Evolutionary conservation across 2,797 vertebrate genomes (phyloP).

Genomic region (Crax fasciolata): DNA sequence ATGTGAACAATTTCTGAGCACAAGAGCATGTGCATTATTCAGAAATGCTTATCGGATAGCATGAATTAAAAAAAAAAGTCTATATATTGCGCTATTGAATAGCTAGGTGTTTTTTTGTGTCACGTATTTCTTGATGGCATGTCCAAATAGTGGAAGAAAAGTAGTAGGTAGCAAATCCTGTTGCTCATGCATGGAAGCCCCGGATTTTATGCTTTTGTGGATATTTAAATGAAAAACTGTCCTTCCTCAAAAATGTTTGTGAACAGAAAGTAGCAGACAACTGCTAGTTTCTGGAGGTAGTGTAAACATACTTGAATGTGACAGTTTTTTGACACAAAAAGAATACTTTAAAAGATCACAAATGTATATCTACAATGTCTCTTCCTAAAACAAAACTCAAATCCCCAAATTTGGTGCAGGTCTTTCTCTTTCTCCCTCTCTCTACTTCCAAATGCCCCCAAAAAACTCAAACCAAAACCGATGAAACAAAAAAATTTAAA

Average conservation of each 20-base stretch:
- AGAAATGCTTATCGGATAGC: not conserved
- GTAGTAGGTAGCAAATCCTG: not conserved
- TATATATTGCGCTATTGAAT: not conserved
- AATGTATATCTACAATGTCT: rapidly evolving
- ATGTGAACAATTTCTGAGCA: not conserved
- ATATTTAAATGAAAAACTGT: not conserved
- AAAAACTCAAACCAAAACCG: not conserved
- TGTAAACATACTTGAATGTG: not conserved
- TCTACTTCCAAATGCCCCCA: rapidly evolving
- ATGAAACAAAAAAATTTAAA: not conserved
- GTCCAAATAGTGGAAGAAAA: not conserved
- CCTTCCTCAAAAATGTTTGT: not conserved
- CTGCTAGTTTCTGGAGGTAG: not conserved
- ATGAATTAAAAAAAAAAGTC: not conserved
- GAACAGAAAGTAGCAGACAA: not conserved
- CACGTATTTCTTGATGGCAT: rapidly evolving
- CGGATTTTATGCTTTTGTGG: not conserved
- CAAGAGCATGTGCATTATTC: not conserved
- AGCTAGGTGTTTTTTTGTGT: not conserved
- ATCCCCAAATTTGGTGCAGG: not conserved
- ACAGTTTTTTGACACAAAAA: not conserved
- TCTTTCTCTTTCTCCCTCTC: not conserved
- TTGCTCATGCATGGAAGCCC: not conserved
- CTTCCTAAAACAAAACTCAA: not conserved
- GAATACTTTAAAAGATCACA: not conserved